Evolutionary conservation across 2,797 vertebrate species (phyloP).

Genomic region (Pseudochaenichthys georgianus): DNA sequence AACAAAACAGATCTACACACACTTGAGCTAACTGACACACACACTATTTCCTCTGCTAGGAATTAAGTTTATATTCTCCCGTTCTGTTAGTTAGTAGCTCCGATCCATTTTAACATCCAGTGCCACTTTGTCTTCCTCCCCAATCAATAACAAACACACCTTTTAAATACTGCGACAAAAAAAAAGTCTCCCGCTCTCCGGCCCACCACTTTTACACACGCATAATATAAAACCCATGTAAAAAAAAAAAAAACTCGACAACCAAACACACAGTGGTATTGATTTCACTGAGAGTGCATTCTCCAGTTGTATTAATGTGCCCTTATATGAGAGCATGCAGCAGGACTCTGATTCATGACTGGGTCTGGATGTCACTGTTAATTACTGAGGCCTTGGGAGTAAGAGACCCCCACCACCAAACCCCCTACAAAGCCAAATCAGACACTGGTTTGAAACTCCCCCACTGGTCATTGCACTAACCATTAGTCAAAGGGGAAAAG

Average conservation of each 20-base stretch:
- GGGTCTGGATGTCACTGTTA: conserved; percentile 68
- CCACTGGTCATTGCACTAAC: conserved; percentile 37
- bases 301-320: conserved; percentile 65
- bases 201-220: conserved; percentile 20
- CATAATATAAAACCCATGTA: conserved; percentile 42
- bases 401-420: conserved; percentile 5
- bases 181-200: conserved; percentile 18
- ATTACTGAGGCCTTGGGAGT: conserved; percentile 63
- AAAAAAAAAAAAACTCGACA: background rate
- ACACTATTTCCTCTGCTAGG: background rate
- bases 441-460: conserved; percentile 41
- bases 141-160: conserved; percentile 69
- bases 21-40: too few relatives aligned
- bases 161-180: conserved; percentile 61
- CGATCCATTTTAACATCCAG: conserved; percentile 27
- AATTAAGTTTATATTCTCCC: conserved; percentile 12
- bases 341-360: conserved; percentile 58
- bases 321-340: conserved; percentile 60
- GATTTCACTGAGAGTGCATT: conserved; percentile 70
- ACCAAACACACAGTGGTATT: conserved; percentile 56
- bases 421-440: conserved; percentile 48
- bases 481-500: conserved; percentile 43
- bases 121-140: conserved; percentile 53
- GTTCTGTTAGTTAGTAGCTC: conserved; percentile 31
- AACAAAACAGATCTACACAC: conserved; percentile 1